A percentile compares a stretch with the other conserved stretches of the same genome.
Conservation (phyloP, 1,140 invertebrate species). For the Sycobia sp. region DNA sequence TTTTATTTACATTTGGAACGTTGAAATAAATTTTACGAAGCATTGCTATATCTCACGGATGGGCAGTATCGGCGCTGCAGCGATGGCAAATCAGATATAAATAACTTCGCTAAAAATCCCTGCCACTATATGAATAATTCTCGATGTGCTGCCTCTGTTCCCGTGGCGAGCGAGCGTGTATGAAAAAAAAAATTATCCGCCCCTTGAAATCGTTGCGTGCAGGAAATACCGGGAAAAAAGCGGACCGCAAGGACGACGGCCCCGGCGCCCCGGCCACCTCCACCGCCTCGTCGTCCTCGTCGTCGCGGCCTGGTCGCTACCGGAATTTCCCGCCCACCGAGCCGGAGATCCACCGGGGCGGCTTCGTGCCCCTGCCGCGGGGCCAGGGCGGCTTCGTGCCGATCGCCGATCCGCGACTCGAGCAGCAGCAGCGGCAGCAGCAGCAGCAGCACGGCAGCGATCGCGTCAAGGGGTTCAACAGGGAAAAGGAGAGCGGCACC, state of each 20-base stretch:
- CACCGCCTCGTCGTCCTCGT: neutral
- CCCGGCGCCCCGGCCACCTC: conserved; percentile 30
- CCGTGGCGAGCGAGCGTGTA: too few species aligned
- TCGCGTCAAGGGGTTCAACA: neutral
- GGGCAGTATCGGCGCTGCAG: too few species aligned
- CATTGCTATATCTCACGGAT: too few species aligned
- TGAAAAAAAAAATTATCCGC: too few species aligned
- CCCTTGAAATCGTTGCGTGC: neutral
- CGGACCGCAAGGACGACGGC: conserved; percentile 57
- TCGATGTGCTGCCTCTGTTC: too few species aligned
- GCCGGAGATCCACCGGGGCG: conserved; percentile 72
- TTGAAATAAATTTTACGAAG: too few species aligned
- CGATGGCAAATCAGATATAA: too few species aligned
- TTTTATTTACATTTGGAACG: too few species aligned
- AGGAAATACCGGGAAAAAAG: conserved; percentile 53
- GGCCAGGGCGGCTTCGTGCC: conserved; percentile 73
- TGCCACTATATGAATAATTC: too few species aligned
- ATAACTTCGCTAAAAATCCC: too few species aligned
- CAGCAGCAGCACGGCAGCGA: neutral
- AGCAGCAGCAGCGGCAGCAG: neutral
- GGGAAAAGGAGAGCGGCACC: conserved; percentile 9
- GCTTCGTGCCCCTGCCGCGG: conserved; percentile 75
- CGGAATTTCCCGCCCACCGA: conserved; percentile 60
- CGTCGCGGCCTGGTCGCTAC: conserved; percentile 47
- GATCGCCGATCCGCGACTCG: conserved; percentile 64